Evolutionary conservation across 2,113 vertebrate genomes (phyloP).

Genomic region (Jacana jacana): DNA sequence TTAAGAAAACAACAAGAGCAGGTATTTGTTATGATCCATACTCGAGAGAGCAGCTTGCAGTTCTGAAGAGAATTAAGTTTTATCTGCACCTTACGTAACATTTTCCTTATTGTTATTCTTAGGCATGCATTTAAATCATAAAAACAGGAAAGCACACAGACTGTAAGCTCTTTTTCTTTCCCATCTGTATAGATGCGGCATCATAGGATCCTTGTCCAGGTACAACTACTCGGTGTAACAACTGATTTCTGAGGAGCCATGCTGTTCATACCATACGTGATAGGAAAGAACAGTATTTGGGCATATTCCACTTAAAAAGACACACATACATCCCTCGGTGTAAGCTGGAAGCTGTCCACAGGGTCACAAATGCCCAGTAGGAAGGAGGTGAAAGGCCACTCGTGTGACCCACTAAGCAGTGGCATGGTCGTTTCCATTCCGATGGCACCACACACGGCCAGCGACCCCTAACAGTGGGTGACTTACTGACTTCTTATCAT

Average conservation of each 20-base stretch:
- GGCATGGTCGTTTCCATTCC: neutral
- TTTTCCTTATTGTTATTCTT: neutral
- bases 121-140: neutral
- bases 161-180: neutral
- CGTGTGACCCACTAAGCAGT: neutral
- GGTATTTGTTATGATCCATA: neutral
- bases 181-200: neutral
- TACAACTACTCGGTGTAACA: neutral
- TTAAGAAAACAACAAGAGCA: neutral
- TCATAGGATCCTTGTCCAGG: neutral
- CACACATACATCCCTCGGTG: fast-evolving
- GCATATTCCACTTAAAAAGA: too few relatives aligned
- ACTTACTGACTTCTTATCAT: neutral
- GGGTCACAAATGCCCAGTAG: neutral
- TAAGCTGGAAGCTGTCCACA: neutral
- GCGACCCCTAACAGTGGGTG: neutral
- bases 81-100: neutral
- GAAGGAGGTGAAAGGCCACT: neutral
- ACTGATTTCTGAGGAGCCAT: neutral
- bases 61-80: neutral
- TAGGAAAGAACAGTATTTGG: neutral
- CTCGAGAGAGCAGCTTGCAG: neutral
- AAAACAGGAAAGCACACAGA: neutral
- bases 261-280: fast-evolving
- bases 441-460: neutral